These are phyloP conservation scores for Suillia variegata DNA, from an alignment of 2,888 invertebrate genomes.

Conservation along the genomic window DNA sequence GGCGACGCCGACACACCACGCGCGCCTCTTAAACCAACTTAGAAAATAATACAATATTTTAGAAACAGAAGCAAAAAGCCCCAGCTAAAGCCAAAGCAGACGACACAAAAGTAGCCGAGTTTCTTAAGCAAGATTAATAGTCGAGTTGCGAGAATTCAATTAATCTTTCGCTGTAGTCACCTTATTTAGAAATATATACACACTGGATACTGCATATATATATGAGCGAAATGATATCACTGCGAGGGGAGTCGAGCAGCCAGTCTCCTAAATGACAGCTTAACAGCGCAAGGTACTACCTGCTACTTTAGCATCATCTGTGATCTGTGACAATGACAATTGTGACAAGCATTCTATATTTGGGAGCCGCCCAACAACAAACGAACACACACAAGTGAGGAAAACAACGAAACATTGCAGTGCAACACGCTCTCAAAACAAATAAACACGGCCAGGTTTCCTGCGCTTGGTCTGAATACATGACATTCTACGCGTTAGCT, in stretches of 20 bases:
- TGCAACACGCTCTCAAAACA: not conserved
- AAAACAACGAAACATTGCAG: not conserved
- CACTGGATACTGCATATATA: too few relatives aligned
- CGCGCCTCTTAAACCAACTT: conserved; percentile 19
- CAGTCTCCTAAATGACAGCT: conserved; percentile 8
- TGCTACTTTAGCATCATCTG: not conserved
- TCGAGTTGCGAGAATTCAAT: conserved; percentile 53
- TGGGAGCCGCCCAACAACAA: not conserved
- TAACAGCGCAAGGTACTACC: not conserved
- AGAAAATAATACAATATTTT: conserved; percentile 48
- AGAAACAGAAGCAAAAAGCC: conserved; percentile 38
- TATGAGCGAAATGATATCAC: not conserved
- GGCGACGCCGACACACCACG: not conserved
- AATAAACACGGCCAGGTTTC: not conserved
- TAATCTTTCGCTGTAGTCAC: conserved; percentile 49
- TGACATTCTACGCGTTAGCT: not conserved
- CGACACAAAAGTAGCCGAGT: too few relatives aligned
- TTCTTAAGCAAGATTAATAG: conserved; percentile 53
- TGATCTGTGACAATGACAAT: conserved; percentile 8
- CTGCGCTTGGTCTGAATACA: not conserved
- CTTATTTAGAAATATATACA: conserved; percentile 17
- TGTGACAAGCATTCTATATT: conserved; percentile 5
- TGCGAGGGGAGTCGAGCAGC: too few relatives aligned
- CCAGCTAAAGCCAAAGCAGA: conserved; percentile 15
- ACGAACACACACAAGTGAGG: not conserved